Base-by-base conservation (phyloP, 2,888 invertebrate species). In the Noctuana brunneofusca region DNA sequence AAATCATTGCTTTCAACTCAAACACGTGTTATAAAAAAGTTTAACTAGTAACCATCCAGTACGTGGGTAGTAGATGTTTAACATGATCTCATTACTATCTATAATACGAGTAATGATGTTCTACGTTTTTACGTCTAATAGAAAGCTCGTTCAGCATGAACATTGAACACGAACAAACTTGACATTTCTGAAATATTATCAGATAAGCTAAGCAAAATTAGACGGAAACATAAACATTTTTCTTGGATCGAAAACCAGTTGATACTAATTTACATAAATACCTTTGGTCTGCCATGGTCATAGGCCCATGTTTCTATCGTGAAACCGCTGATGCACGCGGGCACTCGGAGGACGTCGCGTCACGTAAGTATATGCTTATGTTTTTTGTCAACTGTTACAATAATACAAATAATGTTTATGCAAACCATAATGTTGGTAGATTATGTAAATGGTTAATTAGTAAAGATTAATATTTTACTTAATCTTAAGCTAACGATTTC, bases 181-280 rank as follows among this genome's bases (percentile, higher is more conserved):
- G 48, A 57, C 22, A 48, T 32, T 57, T 32, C 5, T 1, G 8
- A 8, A 43, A 43, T 20, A n/a, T 22, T 48, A 22, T 8, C 16
- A 48, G 48, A 48, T 5, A 18, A n/a, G 24, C 24, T 24, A 14
- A 24, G 14, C 2, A 3, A 9, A 54, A 16, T 43, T 43, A 2
- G 41, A 53, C 43, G 59, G 52, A 59, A 22, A 59, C 11, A 32
- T 53, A n/a, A 53, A 59, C 48, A 50, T 52, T 53, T 30, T 49
- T 53, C 20, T 20, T 14, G 32, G 18, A 43, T 43, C 18, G 11
- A 41, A 20, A 59, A 59, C 59, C 59, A 59, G 24, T 35, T 18
- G 52, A 30, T 53, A 20, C 30, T 20, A 41, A 59, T 59, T 59
- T 30, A 11, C 59, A 59, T 59, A 59, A 59, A 59, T 59, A 59